A percentile compares a stretch with the other conserved stretches of the same genome.
Evolutionary conservation across 2,113 vertebrate species (phyloP).

Genomic region (Microtus oregoni): DNA sequence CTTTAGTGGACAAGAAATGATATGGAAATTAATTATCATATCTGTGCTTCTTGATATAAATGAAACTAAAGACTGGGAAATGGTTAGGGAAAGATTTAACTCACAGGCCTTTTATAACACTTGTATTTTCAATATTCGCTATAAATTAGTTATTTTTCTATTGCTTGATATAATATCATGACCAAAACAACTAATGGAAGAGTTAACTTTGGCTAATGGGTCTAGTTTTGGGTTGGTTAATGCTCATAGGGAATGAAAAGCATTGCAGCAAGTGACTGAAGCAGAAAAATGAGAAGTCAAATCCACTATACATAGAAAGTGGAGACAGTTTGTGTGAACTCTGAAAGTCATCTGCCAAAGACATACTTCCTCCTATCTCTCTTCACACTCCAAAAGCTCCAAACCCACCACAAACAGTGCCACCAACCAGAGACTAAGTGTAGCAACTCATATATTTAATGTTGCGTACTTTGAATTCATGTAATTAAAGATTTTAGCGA

Average conservation of each 20-base stretch:
- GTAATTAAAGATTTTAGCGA: background rate
- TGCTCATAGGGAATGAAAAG: background rate
- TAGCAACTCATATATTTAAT: background rate
- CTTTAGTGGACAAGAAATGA: background rate
- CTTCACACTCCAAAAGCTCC: background rate
- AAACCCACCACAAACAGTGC: background rate
- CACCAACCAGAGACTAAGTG: background rate
- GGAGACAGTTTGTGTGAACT: background rate
- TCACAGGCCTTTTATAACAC: background rate
- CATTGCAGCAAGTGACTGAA: background rate
- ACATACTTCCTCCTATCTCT: background rate
- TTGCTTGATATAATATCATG: background rate
- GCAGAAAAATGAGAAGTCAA: background rate
- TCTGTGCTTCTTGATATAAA: background rate
- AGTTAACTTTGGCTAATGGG: background rate
- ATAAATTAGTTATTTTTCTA: background rate
- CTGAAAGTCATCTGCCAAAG: background rate
- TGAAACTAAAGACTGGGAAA: background rate
- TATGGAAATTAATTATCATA: background rate
- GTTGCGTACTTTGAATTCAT: background rate
- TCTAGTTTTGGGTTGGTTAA: background rate
- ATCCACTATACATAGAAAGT: background rate
- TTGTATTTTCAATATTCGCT: background rate
- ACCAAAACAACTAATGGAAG: background rate
- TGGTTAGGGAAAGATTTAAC: background rate